These are phyloP conservation scores for Manis crassicaudata DNA, from an alignment of 2,797 vertebrate genomes.

Conservation along the genomic window DNA sequence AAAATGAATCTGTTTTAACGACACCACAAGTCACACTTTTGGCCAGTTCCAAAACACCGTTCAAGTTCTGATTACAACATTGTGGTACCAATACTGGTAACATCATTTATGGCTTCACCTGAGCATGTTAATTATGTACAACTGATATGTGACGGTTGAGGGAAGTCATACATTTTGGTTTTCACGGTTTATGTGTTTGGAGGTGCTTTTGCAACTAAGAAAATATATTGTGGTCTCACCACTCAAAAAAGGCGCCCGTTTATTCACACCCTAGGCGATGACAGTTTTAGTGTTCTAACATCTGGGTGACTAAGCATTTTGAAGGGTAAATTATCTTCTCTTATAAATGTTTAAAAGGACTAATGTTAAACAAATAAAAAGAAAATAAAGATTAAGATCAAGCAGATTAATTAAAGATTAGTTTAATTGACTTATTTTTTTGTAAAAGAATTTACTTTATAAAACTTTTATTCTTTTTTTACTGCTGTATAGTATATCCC, in stretches of 20 bases:
- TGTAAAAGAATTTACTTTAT: neutral
- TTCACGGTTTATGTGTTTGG: neutral
- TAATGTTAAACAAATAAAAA: neutral
- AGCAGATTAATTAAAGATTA: neutral
- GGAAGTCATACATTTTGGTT: neutral
- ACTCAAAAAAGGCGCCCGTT: neutral
- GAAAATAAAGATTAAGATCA: neutral
- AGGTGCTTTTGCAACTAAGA: neutral
- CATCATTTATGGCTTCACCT: neutral
- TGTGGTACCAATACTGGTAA: neutral
- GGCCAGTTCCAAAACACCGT: neutral
- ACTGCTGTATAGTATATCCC: neutral
- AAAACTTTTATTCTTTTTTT: neutral
- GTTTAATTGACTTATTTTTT: neutral
- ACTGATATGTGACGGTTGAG: neutral
- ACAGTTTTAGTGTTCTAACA: neutral
- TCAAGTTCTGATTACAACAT: neutral
- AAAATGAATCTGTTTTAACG: constrained; percentile 9
- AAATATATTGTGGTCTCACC: neutral
- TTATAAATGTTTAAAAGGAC: neutral
- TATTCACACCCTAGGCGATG: neutral
- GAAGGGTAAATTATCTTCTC: constrained; percentile 2
- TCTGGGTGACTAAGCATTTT: neutral
- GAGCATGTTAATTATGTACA: neutral
- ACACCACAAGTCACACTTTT: neutral